phyloP scores from a whole-genome alignment of 2,888 invertebrate genomes.

The Allolobophora icterica region DNA sequence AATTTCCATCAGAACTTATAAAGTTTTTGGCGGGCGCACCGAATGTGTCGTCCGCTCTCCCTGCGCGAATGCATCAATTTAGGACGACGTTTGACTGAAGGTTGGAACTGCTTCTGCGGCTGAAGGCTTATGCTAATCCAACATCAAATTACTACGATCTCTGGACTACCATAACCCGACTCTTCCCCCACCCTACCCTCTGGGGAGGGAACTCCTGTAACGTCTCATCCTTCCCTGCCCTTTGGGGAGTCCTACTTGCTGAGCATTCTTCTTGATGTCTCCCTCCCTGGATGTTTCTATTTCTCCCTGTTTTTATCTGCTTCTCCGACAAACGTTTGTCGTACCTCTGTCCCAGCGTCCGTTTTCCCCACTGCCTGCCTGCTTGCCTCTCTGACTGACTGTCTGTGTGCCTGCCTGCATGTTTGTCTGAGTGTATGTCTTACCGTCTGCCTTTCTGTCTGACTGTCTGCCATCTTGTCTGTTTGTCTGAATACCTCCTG shows the following conservation, averaged over 20 bases:
- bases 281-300: not conserved
- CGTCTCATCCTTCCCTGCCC: too few species aligned
- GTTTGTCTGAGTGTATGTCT: not conserved
- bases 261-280: too few species aligned
- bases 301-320: not conserved
- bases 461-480: not conserved
- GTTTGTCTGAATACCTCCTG: not conserved
- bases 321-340: not conserved
- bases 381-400: not conserved
- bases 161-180: not conserved
- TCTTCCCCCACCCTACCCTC: not conserved
- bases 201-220: not conserved
- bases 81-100: not conserved
- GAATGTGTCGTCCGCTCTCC: too few species aligned
- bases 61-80: not conserved
- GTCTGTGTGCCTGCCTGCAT: not conserved
- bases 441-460: too few species aligned
- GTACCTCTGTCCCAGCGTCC: too few species aligned
- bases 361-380: not conserved
- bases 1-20: conserved; percentile 5
- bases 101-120: not conserved
- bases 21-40: not conserved
- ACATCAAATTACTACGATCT: not conserved
- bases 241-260: too few species aligned
- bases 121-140: not conserved